These are phyloP conservation scores for Cichladusa arquata DNA, from an alignment of 2,113 vertebrate genomes.

Conservation along the genomic window DNA sequence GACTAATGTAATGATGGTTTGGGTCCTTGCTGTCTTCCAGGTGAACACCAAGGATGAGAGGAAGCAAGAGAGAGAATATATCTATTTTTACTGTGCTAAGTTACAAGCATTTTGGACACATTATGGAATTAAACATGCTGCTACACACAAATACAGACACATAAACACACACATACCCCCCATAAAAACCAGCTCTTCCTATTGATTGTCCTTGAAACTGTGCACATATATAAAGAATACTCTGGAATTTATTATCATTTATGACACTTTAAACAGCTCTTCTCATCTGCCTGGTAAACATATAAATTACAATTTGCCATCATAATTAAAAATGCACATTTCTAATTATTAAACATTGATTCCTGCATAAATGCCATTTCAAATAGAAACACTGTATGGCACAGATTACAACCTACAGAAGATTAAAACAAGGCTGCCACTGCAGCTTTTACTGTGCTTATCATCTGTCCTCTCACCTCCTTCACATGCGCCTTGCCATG, in stretches of 20 bases:
- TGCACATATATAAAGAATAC: background rate
- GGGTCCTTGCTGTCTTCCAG: background rate
- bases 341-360: background rate
- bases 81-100: background rate
- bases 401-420: background rate
- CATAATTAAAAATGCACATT: background rate
- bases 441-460: background rate
- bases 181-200: background rate
- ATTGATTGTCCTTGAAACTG: background rate
- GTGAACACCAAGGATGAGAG: background rate
- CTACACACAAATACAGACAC: background rate
- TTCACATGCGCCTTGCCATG: background rate
- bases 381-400: background rate
- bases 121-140: background rate
- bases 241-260: background rate
- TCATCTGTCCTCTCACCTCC: constrained; percentile 11
- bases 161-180: fast-evolving
- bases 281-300: background rate
- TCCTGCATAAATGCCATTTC: background rate
- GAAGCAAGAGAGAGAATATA: background rate
- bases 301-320: background rate
- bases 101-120: background rate
- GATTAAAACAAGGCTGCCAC: background rate
- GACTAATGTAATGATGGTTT: background rate
- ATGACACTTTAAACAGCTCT: background rate